Conservation (phyloP, 1,140 invertebrate species). For the Sitophilus oryzae region DNA sequence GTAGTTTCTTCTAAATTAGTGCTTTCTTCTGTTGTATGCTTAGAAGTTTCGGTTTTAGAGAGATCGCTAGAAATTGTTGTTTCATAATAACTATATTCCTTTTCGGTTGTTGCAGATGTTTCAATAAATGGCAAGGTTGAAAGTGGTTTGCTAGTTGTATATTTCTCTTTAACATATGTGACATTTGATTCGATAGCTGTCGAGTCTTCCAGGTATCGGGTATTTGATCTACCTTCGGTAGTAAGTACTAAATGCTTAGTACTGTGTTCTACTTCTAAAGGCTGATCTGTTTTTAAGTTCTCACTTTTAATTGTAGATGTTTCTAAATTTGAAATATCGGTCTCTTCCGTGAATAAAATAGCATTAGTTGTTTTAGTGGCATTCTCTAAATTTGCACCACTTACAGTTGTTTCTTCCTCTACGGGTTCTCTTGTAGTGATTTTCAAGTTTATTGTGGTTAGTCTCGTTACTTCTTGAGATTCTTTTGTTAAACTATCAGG, state of each 20-base stretch:
- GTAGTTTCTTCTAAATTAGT: no score
- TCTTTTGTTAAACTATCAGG: no score
- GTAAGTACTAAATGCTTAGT: no score
- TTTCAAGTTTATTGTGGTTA: slow-evolving; percentile 9
- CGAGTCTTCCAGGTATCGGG: background rate
- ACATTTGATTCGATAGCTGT: background rate
- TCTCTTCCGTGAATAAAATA: background rate
- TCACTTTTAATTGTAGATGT: slow-evolving; percentile 1
- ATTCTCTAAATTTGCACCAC: background rate
- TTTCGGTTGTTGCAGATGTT: no score
- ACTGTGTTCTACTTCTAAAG: no score
- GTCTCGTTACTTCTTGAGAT: slow-evolving; percentile 13
- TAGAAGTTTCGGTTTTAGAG: no score
- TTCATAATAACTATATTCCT: no score
- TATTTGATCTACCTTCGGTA: background rate
- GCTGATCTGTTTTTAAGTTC: background rate
- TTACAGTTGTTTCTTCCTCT: slow-evolving; percentile 10
- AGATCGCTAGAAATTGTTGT: no score
- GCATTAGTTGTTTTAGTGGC: background rate
- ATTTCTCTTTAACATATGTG: background rate
- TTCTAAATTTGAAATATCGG: background rate
- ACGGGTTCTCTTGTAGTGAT: background rate
- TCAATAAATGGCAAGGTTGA: no score
- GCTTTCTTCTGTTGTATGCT: no score
- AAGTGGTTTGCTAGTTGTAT: background rate